Conservation (phyloP, 2,113 vertebrate species). For the Pipra filicauda region DNA sequence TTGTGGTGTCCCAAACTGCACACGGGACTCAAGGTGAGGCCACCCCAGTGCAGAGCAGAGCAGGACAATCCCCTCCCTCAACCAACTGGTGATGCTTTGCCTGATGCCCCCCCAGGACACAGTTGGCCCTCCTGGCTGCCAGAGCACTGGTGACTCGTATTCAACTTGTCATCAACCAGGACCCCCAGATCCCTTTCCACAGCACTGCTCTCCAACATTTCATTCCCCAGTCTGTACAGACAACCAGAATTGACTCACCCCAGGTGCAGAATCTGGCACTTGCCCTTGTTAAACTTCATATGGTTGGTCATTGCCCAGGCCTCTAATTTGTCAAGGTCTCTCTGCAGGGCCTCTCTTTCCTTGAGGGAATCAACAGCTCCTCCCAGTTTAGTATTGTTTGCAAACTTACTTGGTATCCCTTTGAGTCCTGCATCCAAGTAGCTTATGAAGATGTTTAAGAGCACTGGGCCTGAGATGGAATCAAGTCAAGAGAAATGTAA, state of each 20-base stretch:
- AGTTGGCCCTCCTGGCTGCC: not conserved
- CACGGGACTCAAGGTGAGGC: not conserved
- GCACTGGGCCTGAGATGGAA: not conserved
- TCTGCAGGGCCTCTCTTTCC: not conserved
- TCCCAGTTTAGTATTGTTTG: not conserved
- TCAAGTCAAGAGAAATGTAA: not conserved
- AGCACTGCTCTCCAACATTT: not conserved
- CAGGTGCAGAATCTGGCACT: not conserved
- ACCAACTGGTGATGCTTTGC: fast-evolving
- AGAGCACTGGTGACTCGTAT: not conserved
- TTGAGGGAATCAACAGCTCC: fast-evolving
- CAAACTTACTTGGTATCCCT: not conserved
- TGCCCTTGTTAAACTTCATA: not conserved
- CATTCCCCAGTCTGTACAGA: no score
- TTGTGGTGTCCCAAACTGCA: not conserved
- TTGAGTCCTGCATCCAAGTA: not conserved
- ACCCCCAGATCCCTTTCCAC: fast-evolving
- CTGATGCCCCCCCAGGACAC: not conserved
- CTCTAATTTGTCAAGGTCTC: not conserved
- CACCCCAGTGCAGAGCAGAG: fast-evolving
- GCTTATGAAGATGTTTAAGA: not conserved
- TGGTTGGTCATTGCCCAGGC: not conserved
- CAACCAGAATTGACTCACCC: no score
- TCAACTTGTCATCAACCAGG: fast-evolving
- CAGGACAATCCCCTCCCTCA: not conserved